These are phyloP conservation scores for Poeciliopsis retropinna DNA, from an alignment of 2,113 vertebrate genomes.

Conservation along the genomic window DNA sequence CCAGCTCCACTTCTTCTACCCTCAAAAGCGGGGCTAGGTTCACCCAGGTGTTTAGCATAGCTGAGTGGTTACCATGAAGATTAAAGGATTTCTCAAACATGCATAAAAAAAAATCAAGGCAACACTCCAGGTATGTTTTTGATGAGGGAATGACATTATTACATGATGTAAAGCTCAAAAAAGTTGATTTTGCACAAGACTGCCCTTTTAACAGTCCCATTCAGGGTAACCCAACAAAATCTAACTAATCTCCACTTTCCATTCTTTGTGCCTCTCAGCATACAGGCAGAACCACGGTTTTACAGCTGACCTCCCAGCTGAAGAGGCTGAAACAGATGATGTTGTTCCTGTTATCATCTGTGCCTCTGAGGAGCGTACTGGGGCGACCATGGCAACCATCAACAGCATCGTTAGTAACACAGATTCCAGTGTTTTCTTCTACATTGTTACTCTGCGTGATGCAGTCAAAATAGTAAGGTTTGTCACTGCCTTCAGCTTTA, in stretches of 20 bases:
- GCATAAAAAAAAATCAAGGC: too few species aligned
- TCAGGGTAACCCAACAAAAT: not conserved
- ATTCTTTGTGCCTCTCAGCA: constrained; percentile 30
- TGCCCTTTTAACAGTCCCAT: too few species aligned
- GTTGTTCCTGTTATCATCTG: constrained; percentile 91
- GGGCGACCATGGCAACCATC: constrained; percentile 89
- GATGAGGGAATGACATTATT: too few species aligned
- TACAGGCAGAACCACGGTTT: constrained; percentile 13
- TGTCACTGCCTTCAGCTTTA: not conserved
- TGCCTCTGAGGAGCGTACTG: constrained; percentile 87
- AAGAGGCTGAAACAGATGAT: constrained; percentile 54
- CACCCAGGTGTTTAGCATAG: too few species aligned
- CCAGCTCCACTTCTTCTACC: too few species aligned
- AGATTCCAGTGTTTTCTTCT: constrained; percentile 87
- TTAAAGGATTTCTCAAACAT: too few species aligned
- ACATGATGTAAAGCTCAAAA: too few species aligned
- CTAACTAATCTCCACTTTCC: not conserved
- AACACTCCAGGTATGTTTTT: too few species aligned
- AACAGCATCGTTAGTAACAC: constrained; percentile 95
- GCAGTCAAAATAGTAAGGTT: constrained; percentile 86
- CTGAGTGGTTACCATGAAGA: too few species aligned
- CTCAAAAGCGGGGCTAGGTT: too few species aligned
- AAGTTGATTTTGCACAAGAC: too few species aligned
- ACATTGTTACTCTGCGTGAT: constrained; percentile 88
- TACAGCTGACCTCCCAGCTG: not conserved